Evolutionary conservation across 2,113 vertebrate species (phyloP).

Genomic region (Trichechus manatus): DNA sequence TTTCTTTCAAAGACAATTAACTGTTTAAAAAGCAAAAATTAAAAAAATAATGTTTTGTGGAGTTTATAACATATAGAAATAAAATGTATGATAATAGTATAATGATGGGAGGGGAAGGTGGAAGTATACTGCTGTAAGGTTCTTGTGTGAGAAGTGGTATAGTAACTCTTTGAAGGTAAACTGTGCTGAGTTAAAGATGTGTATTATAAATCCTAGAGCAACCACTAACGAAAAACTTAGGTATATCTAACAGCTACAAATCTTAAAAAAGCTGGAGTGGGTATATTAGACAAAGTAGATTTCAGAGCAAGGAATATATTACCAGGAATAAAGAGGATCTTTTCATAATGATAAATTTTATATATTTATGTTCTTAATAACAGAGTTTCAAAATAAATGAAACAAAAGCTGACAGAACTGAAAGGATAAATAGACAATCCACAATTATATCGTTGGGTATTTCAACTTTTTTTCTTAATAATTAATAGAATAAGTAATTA

Average conservation of each 20-base stretch:
- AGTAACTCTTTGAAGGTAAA: no score
- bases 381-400: not conserved
- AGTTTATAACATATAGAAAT: not conserved
- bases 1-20: constrained; percentile 17
- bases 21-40: not conserved
- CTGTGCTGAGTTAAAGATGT: no score
- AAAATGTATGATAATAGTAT: not conserved
- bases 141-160: no score
- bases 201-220: not conserved
- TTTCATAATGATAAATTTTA: not conserved
- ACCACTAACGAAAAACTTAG: not conserved
- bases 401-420: no score
- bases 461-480: not conserved
- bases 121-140: not conserved
- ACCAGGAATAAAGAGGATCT: not conserved
- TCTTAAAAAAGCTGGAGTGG: not conserved
- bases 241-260: not conserved
- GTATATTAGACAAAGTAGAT: no score
- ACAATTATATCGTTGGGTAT: not conserved
- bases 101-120: not conserved
- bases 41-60: not conserved
- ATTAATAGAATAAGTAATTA: not conserved
- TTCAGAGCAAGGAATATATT: not conserved
- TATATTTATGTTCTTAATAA: not conserved
- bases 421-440: not conserved